Percentiles rank a stretch among this genome's conserved stretches.
Evolutionary conservation across 1,140 invertebrate species (phyloP).

Genomic region (Zeugodacus cucurbitae): DNA sequence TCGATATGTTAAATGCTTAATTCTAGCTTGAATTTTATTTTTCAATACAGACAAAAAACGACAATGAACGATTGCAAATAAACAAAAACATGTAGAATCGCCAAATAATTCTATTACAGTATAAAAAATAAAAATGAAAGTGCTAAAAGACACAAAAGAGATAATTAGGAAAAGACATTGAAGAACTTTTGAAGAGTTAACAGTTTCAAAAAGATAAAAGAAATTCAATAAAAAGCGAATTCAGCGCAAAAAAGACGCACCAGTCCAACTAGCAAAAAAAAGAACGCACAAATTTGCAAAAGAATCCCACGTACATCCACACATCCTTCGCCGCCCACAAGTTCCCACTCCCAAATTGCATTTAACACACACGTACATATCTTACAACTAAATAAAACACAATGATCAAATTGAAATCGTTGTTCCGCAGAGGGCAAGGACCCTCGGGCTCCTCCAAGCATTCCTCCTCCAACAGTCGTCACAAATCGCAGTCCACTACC

Average conservation of each 20-base stretch:
- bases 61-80: background rate
- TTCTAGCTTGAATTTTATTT: background rate
- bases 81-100: background rate
- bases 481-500: slow-evolving; percentile 61
- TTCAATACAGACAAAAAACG: background rate
- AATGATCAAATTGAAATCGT: slow-evolving; percentile 85
- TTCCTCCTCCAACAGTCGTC: slow-evolving; percentile 59
- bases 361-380: background rate
- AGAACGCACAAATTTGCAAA: too few species aligned
- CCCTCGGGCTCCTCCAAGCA: slow-evolving; percentile 63
- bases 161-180: background rate
- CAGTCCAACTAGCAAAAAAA: too few species aligned
- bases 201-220: too few species aligned
- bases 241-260: too few species aligned
- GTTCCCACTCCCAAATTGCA: background rate
- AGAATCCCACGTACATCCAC: background rate
- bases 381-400: slow-evolving; percentile 10
- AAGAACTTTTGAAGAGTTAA: background rate
- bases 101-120: background rate
- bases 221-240: too few species aligned
- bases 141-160: background rate
- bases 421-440: slow-evolving; percentile 79
- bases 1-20: background rate
- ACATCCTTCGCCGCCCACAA: background rate
- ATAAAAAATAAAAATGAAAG: background rate